Conservation (phyloP, 2,113 vertebrate genomes). For the Hypomesus transpacificus region DNA sequence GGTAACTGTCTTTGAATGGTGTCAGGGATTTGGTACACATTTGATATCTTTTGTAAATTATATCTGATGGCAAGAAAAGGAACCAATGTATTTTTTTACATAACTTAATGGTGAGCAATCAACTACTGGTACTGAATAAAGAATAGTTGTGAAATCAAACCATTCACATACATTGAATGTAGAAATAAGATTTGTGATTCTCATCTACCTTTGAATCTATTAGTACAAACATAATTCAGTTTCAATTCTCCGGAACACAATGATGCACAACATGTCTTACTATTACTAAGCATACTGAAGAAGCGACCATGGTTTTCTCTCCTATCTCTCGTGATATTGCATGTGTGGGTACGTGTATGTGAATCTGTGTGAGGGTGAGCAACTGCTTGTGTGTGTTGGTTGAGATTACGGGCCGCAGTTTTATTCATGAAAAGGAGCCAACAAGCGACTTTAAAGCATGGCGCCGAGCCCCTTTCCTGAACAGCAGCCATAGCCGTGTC, state of each 20-base stretch:
- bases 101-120: too few relatives aligned
- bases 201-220: too few relatives aligned
- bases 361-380: constrained; percentile 18
- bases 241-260: too few relatives aligned
- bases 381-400: constrained; percentile 26
- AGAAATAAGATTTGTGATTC: too few relatives aligned
- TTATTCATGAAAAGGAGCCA: constrained; percentile 72
- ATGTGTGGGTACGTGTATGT: neutral
- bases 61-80: neutral
- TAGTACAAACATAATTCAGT: too few relatives aligned
- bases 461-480: constrained; percentile 71
- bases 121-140: too few relatives aligned
- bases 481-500: constrained; percentile 86
- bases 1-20: neutral
- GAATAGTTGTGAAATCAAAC: too few relatives aligned
- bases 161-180: too few relatives aligned
- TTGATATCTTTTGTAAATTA: neutral
- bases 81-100: neutral
- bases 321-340: constrained; percentile 7
- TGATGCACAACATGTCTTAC: neutral
- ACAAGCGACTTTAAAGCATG: constrained; percentile 68
- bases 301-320: neutral
- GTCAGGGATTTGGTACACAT: neutral
- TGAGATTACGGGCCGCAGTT: constrained; percentile 70
- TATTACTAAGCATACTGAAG: neutral